Evolutionary conservation across 2,888 invertebrate species (phyloP).

Genomic region (Hyposoter dolosus): DNA sequence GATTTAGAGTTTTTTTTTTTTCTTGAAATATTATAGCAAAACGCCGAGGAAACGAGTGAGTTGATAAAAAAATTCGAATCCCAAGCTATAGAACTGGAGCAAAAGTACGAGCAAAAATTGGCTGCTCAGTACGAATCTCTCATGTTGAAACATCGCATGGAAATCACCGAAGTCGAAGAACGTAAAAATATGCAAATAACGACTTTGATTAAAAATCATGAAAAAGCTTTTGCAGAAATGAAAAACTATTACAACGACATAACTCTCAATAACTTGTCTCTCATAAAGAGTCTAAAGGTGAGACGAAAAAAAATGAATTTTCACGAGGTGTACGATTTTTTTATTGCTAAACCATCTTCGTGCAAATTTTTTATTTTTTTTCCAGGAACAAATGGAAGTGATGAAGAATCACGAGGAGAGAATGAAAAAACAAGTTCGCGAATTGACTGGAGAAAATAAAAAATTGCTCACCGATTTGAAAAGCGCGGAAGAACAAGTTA

Average conservation of each 20-base stretch:
- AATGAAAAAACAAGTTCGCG: slow-evolving; percentile 89
- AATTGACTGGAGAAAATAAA: slow-evolving; percentile 91
- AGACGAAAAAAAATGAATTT: background rate
- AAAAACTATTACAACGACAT: slow-evolving; percentile 98
- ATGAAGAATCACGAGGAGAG: slow-evolving; percentile 92
- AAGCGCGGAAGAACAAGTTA: slow-evolving; percentile 89
- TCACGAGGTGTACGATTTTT: too few relatives aligned
- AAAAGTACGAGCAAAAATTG: slow-evolving; percentile 91
- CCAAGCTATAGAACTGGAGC: slow-evolving; percentile 89
- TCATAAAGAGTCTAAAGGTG: slow-evolving; percentile 95
- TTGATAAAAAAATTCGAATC: slow-evolving; percentile 88
- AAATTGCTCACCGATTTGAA: slow-evolving; percentile 90
- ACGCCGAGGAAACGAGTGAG: slow-evolving; percentile 85
- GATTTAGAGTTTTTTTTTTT: background rate
- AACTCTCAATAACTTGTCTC: slow-evolving; percentile 95
- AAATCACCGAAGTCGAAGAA: slow-evolving; percentile 95
- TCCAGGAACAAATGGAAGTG: slow-evolving; percentile 91
- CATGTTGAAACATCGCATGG: slow-evolving; percentile 91
- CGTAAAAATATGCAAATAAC: slow-evolving; percentile 95
- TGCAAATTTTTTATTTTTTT: too few relatives aligned
- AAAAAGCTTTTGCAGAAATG: slow-evolving; percentile 94
- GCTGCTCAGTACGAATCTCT: slow-evolving; percentile 90
- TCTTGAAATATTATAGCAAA: slow-evolving; percentile 77
- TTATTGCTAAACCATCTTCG: too few relatives aligned
- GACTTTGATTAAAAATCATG: slow-evolving; percentile 92